A percentile compares a stretch with the other conserved stretches of the same genome.
Conservation (phyloP, 2,797 vertebrate genomes). For the Sebastes hopkinsi region DNA sequence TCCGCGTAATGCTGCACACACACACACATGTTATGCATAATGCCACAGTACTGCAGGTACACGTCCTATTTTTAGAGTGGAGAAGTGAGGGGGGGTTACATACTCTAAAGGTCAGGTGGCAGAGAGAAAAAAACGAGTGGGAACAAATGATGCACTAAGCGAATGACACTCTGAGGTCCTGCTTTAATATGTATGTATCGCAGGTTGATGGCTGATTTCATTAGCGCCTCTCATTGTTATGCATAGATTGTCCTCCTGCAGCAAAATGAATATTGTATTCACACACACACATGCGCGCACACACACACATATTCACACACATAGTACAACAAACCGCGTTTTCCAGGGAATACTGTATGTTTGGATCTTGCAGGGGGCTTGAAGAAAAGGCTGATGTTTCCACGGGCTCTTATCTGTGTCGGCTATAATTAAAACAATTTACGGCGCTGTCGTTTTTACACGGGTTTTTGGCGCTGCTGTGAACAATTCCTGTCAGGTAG, state of each 20-base stretch:
- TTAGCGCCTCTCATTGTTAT: conserved; percentile 99
- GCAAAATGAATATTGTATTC: conserved; percentile 99
- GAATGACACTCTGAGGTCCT: conserved; percentile 94
- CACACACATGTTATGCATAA: conserved; percentile 53
- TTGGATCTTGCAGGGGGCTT: conserved; percentile 72
- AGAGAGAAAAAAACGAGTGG: conserved; percentile 82
- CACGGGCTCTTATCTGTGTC: conserved; percentile 74
- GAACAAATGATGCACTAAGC: conserved; percentile 94
- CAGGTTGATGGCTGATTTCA: conserved; percentile 99
- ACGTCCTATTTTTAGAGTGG: conserved; percentile 73
- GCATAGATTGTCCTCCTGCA: conserved; percentile 99
- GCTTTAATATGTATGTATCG: conserved; percentile 99
- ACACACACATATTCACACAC: conserved; percentile 75
- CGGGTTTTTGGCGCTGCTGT: conserved; percentile 56
- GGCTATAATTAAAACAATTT: conserved; percentile 80
- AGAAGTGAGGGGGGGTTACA: conserved; percentile 31
- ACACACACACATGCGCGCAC: conserved; percentile 74
- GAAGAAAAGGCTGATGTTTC: conserved; percentile 76
- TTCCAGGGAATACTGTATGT: conserved; percentile 79
- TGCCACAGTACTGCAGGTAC: conserved; percentile 69
- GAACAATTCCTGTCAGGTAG: conserved; percentile 72
- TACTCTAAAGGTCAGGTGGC: conserved; percentile 81
- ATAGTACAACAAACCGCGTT: conserved; percentile 68
- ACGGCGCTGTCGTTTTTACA: conserved; percentile 71
- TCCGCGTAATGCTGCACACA: not conserved